These are phyloP conservation scores for Spheniscus mendiculus DNA, from an alignment of 2,113 vertebrate genomes.

Conservation along the genomic window DNA sequence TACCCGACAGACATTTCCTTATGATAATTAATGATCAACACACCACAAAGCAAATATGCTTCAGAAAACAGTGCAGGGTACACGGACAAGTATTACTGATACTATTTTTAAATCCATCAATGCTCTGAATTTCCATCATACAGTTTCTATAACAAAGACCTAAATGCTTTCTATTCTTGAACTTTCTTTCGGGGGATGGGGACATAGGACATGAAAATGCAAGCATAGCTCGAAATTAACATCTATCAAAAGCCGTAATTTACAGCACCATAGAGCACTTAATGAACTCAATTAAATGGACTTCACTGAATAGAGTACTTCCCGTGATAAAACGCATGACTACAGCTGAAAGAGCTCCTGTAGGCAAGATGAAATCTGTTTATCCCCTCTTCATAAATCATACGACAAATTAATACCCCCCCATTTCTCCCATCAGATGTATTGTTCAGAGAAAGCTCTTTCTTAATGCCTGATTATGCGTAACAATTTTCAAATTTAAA, in stretches of 20 bases:
- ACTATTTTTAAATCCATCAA: neutral
- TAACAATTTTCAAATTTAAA: neutral
- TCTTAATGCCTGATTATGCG: neutral
- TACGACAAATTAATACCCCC: neutral
- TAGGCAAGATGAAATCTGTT: neutral
- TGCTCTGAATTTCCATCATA: neutral
- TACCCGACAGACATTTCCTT: neutral
- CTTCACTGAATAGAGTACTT: neutral
- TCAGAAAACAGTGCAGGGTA: neutral
- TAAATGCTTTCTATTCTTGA: neutral
- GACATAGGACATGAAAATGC: neutral
- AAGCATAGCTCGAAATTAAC: neutral
- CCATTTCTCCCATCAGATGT: neutral
- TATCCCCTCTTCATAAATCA: neutral
- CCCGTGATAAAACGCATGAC: neutral
- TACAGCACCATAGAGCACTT: neutral
- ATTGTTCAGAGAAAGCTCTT: neutral
- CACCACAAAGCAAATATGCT: neutral
- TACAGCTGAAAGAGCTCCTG: neutral
- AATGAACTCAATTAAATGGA: neutral
- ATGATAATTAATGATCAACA: neutral
- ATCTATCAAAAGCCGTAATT: neutral
- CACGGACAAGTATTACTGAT: neutral
- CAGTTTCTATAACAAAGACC: neutral
- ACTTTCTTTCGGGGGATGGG: fast-evolving